A percentile compares a stretch with the other conserved stretches of the same genome.
Conservation (phyloP, 2,113 vertebrate species). For the Tetrax tetrax region DNA sequence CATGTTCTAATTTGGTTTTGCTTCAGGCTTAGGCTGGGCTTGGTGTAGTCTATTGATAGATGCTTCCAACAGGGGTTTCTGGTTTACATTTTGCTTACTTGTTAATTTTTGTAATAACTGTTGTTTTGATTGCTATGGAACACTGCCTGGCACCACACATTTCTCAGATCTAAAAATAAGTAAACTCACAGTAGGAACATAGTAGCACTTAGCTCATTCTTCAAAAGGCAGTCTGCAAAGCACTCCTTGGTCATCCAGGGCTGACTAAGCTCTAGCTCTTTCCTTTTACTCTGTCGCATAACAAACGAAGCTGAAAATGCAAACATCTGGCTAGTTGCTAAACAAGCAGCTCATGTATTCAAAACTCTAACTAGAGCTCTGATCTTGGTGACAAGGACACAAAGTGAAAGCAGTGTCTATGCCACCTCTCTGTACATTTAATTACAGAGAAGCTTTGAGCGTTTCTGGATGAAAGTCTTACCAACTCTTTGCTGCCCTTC, state of each 20-base stretch:
- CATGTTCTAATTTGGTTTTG: neutral
- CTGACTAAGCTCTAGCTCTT: neutral
- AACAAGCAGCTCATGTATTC: neutral
- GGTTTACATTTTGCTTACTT: neutral
- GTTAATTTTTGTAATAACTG: neutral
- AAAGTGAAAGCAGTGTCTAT: neutral
- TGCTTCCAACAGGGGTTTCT: neutral
- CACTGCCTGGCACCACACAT: neutral
- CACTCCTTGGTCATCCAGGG: neutral
- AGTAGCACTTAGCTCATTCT: neutral
- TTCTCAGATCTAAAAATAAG: neutral
- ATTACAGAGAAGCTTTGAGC: neutral
- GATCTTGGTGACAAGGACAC: neutral
- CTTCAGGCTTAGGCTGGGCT: neutral
- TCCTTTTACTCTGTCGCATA: neutral
- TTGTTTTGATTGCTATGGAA: neutral
- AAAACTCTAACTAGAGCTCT: neutral
- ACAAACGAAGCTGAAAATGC: neutral
- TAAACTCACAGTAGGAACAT: neutral
- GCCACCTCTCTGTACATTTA: neutral
- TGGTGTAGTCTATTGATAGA: neutral
- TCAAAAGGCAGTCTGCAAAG: neutral
- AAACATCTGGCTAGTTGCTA: neutral
- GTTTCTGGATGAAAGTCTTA: neutral
- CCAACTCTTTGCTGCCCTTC: neutral